Conservation (phyloP, 2,797 vertebrate genomes). For the Megaceryle alcyon region DNA sequence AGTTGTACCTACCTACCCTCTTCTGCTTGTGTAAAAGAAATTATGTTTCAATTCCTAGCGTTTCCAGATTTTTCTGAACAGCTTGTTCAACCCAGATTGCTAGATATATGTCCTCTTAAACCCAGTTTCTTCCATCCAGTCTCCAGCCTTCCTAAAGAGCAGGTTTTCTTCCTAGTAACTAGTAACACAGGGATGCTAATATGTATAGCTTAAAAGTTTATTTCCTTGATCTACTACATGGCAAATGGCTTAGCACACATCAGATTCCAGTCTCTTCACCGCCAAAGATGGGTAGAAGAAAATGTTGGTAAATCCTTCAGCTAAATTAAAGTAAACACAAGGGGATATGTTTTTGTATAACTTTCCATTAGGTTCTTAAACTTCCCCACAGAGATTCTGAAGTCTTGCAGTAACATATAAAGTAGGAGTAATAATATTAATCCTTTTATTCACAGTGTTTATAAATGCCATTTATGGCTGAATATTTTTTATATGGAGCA, state of each 20-base stretch:
- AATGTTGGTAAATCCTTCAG: slow-evolving; percentile 17
- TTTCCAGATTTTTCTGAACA: not conserved
- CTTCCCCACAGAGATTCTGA: not conserved
- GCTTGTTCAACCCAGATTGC: not conserved
- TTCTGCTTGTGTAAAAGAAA: not conserved
- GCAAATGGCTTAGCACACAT: not conserved
- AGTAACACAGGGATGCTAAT: not conserved
- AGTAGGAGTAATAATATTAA: not conserved
- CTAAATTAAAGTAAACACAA: not conserved
- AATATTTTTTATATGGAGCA: not conserved
- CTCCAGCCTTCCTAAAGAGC: not conserved
- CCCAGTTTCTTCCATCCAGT: not conserved
- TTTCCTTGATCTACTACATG: slow-evolving; percentile 10
- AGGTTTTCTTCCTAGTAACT: not conserved
- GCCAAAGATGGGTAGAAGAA: not conserved
- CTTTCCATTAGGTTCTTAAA: slow-evolving; percentile 7
- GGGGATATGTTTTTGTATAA: not conserved
- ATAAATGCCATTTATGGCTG: not conserved
- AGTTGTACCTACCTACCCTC: not conserved
- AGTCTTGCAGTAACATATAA: not conserved
- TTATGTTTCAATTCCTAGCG: not conserved
- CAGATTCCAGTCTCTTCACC: not conserved
- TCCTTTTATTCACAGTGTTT: not conserved
- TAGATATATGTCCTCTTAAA: not conserved
- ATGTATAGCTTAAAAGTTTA: not conserved